These are phyloP conservation scores for Conger conger DNA, from an alignment of 2,113 vertebrate species.

Conservation along the genomic window DNA sequence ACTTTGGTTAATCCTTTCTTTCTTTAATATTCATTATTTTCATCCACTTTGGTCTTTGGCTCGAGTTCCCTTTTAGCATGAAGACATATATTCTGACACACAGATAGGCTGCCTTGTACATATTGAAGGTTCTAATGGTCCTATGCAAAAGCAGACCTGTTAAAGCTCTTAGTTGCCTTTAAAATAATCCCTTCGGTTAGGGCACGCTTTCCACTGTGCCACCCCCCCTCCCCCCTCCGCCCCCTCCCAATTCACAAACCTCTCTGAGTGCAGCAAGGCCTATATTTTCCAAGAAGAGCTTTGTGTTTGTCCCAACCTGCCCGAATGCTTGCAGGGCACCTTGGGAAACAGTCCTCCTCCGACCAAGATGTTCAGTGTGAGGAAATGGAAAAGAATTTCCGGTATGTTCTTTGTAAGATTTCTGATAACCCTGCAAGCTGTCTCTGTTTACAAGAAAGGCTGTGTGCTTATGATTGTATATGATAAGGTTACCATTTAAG, in stretches of 20 bases:
- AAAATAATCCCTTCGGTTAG: background rate
- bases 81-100: background rate
- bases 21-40: background rate
- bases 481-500: background rate
- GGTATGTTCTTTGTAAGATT: background rate
- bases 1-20: constrained; percentile 6
- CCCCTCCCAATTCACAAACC: background rate
- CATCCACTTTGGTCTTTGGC: background rate
- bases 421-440: background rate
- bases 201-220: background rate
- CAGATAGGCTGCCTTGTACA: background rate
- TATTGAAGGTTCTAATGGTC: background rate
- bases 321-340: background rate
- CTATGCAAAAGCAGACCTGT: background rate
- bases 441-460: background rate
- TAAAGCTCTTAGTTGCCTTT: background rate
- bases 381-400: background rate
- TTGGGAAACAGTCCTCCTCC: background rate
- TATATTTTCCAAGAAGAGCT: background rate
- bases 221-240: background rate
- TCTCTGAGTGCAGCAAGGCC: background rate
- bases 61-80: background rate
- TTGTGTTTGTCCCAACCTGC: background rate
- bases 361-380: background rate
- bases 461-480: background rate